Evolutionary conservation across 2,797 vertebrate genomes (phyloP).

Genomic region (Bradypodion pumilum): DNA sequence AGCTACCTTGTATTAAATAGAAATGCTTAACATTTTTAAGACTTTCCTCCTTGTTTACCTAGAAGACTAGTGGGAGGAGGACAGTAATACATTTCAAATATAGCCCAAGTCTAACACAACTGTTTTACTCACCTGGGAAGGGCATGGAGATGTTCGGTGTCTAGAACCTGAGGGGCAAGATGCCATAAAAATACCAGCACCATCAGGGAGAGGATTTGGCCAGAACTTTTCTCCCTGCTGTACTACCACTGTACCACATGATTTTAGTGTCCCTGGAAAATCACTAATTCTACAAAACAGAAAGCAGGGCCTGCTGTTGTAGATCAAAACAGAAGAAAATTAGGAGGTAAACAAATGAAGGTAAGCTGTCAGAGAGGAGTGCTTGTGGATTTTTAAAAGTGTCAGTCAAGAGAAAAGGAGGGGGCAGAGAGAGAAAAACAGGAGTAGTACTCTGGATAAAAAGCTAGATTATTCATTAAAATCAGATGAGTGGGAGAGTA

Average conservation of each 20-base stretch:
- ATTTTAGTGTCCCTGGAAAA: not conserved
- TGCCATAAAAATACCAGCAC: constrained; percentile 27
- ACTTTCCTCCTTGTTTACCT: not conserved
- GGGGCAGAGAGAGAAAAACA: not conserved
- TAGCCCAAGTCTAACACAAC: not conserved
- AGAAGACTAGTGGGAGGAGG: not conserved
- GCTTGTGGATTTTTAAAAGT: not conserved
- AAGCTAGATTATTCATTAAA: not conserved
- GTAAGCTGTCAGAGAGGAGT: not conserved
- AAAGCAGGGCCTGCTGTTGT: not conserved
- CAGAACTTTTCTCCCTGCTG: not conserved
- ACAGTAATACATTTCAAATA: not conserved
- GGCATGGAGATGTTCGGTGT: not conserved
- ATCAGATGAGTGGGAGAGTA: not conserved
- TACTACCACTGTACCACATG: not conserved
- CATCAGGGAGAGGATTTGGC: constrained; percentile 18
- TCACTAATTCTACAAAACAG: not conserved
- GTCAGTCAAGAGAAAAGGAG: not conserved
- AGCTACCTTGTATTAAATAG: not conserved
- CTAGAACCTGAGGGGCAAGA: constrained; percentile 15
- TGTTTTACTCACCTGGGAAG: constrained; percentile 26
- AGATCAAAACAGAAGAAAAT: not conserved
- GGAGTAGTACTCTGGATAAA: not conserved
- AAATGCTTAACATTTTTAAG: not conserved
- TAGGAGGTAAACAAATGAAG: not conserved